Conservation (phyloP, 1,140 invertebrate species). For the Temnothorax nylanderi region DNA sequence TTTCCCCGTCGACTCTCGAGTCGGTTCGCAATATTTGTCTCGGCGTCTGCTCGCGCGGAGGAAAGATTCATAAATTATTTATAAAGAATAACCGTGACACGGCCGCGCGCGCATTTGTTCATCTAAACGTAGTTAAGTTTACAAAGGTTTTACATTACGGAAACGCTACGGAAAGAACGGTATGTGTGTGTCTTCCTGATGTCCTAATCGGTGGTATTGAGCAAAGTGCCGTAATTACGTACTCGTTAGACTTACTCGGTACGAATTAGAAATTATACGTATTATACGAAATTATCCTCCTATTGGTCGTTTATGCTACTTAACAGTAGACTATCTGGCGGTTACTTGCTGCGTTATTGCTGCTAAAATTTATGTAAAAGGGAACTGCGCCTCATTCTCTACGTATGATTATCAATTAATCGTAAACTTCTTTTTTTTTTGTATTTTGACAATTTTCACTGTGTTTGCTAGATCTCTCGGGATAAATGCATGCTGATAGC, state of each 20-base stretch:
- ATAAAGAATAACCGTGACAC: conserved; percentile 65
- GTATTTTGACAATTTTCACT: conserved; percentile 44
- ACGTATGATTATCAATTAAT: conserved; percentile 34
- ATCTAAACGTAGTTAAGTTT: conserved; percentile 55
- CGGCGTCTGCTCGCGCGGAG: conserved; percentile 28
- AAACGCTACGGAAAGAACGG: conserved; percentile 61
- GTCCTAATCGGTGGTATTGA: conserved; percentile 71
- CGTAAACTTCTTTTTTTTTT: conserved; percentile 16
- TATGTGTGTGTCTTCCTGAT: conserved; percentile 51
- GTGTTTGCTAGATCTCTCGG: conserved; percentile 20
- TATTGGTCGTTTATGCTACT: conserved; percentile 74
- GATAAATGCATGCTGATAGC: conserved; percentile 35
- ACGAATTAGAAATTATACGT: conserved; percentile 71
- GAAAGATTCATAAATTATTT: conserved; percentile 40
- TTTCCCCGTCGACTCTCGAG: conserved; percentile 38
- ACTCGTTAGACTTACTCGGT: conserved; percentile 70
- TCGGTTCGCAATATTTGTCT: conserved; percentile 54
- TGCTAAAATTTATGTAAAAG: conserved; percentile 71
- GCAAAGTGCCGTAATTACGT: conserved; percentile 67
- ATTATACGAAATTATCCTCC: conserved; percentile 65
- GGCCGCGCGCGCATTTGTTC: conserved; percentile 35
- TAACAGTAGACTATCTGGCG: conserved; percentile 69
- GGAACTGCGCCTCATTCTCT: conserved; percentile 51
- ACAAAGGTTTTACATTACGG: conserved; percentile 46
- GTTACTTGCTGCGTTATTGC: conserved; percentile 72